These are phyloP conservation scores for Atta cephalotes DNA, from an alignment of 1,140 invertebrate species.

Conservation along the genomic window DNA sequence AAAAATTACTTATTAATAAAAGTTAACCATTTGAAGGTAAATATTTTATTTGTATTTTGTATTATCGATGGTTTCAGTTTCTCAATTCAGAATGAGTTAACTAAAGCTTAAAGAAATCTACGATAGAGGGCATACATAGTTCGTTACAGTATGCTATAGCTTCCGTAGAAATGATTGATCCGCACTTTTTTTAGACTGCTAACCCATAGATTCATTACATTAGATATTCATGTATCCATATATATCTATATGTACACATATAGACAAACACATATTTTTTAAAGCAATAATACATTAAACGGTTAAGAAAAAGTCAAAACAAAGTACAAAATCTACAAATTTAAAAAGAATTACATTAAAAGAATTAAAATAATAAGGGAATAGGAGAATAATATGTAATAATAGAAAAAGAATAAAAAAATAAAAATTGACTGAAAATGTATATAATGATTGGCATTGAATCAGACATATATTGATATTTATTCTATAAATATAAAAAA, in stretches of 20 bases:
- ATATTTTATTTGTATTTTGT: constrained; percentile 6
- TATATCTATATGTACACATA: no score
- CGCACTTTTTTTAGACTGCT: background rate
- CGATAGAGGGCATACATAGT: constrained; percentile 28
- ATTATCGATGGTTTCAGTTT: constrained; percentile 1
- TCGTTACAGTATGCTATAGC: background rate
- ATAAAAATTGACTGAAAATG: background rate
- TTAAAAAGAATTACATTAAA: background rate
- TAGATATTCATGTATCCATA: background rate
- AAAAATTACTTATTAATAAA: constrained; percentile 3
- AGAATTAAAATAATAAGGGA: background rate
- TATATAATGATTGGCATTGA: background rate
- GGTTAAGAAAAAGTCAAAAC: background rate
- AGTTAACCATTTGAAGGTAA: constrained; percentile 35
- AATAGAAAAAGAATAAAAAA: background rate
- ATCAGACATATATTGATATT: background rate
- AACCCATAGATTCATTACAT: background rate
- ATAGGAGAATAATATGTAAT: background rate
- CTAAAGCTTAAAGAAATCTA: constrained; percentile 14
- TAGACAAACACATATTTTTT: background rate
- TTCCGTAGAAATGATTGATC: background rate
- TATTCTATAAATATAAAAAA: background rate
- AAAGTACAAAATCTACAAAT: background rate
- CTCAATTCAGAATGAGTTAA: background rate
- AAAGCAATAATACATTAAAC: background rate